These are phyloP conservation scores for Desmodus rotundus DNA, from an alignment of 2,113 vertebrate genomes.

Conservation along the genomic window DNA sequence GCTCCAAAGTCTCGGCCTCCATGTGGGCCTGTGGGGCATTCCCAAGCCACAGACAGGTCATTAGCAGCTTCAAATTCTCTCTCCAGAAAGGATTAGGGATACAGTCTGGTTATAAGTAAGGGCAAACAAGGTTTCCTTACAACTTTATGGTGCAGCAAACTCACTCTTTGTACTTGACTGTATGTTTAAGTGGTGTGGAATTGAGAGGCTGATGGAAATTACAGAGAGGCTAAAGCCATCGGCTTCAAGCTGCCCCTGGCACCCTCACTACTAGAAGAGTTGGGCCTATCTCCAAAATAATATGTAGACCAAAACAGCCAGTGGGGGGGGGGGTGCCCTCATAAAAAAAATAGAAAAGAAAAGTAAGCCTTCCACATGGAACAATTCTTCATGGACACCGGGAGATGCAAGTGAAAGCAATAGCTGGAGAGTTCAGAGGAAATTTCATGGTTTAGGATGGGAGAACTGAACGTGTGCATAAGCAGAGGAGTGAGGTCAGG, in stretches of 20 bases:
- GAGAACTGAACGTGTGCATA: background rate
- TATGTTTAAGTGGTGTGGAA: background rate
- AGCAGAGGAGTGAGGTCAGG: background rate
- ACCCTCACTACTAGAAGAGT: background rate
- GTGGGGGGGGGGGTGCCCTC: background rate
- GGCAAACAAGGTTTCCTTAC: background rate
- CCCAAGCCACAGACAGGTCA: background rate
- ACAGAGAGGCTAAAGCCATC: background rate
- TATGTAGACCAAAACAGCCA: background rate
- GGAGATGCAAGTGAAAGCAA: background rate
- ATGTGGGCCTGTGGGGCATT: background rate
- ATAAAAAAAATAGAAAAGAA: background rate
- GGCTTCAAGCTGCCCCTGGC: background rate
- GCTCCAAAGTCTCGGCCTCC: background rate
- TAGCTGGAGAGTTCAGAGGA: background rate
- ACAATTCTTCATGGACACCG: background rate
- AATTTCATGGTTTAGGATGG: background rate
- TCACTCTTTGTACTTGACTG: background rate
- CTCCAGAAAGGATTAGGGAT: background rate
- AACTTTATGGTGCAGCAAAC: background rate
- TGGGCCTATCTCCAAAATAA: background rate
- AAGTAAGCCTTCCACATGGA: background rate
- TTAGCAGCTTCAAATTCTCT: background rate
- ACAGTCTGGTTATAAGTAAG: background rate
- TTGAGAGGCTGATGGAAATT: background rate